Evolutionary conservation across 2,113 vertebrate species (phyloP), one percentile per base, ranked within the genome.

Genomic region (Pandion haliaetus): DNA sequence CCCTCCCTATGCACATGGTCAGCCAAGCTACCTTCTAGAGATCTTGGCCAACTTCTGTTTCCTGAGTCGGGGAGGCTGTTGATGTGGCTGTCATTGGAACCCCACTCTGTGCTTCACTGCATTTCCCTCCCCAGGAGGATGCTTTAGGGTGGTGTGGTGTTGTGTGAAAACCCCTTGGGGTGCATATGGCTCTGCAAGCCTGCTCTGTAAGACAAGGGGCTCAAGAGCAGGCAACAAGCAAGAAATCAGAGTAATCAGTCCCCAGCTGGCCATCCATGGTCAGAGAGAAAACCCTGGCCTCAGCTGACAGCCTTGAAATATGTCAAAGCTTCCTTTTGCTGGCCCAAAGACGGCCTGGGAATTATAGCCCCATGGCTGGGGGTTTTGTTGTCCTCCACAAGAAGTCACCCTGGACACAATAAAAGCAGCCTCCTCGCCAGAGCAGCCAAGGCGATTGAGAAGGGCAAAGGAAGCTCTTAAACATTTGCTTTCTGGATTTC

Each of bases 401-500:
- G 31, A 77, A 83, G 42, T 83, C 50, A 79, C 49, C 15, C 58
- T 45, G 40, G 59, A 59, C 79, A 82, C 58, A 87, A 49, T 29
- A 57, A 89, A 88, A 82, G 12, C 57, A 77, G n/a, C 54, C 31
- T 80, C n/a, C 57, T 79, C 0, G 5, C 47, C 44, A 65, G 67
- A 89, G 63, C 49, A 94, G 77, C 62, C 84, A n/a, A 82, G 50
- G 63, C 20, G 3, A 24, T 62, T 71, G 42, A 86, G 71, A 88
- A 77, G 45, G 40, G 42, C 0, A 12, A 88, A 91, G 62, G 73
- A 96, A 94, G 36, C n/a, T 92, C 58, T 95, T 73, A 34, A 26
- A 61, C 55, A 70, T 89, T 91, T 87, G 12, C n/a, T 89, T 52
- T 91, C 81, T 94, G 84, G n/a, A 73, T 82, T 94, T 77, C 85